Conservation (phyloP, 2,113 vertebrate genomes). For the Anhinga rufa region DNA sequence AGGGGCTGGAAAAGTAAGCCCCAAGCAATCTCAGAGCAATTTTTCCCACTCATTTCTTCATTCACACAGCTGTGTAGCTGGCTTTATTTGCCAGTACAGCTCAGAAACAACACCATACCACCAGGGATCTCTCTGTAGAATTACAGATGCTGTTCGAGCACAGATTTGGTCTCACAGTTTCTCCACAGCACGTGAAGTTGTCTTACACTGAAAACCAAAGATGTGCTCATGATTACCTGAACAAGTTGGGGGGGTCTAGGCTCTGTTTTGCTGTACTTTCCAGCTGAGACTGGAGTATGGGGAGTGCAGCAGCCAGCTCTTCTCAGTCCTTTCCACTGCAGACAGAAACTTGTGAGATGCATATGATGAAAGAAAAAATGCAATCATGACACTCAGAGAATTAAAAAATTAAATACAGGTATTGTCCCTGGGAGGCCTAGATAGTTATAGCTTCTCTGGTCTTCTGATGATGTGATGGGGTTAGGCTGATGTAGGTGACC, state of each 20-base stretch:
- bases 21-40: background rate
- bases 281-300: background rate
- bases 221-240: background rate
- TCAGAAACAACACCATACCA: background rate
- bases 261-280: background rate
- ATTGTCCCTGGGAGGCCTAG: background rate
- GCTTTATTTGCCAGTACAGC: background rate
- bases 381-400: background rate
- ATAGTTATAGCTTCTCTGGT: background rate
- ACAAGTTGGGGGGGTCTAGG: rapidly evolving
- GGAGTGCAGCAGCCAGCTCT: background rate
- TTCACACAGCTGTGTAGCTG: background rate
- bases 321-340: background rate
- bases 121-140: background rate
- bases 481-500: background rate
- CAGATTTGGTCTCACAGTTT: background rate
- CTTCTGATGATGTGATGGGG: background rate
- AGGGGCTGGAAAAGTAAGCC: background rate
- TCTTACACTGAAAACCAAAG: background rate
- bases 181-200: background rate
- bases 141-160: background rate
- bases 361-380: background rate
- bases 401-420: background rate
- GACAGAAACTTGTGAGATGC: background rate
- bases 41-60: background rate